Evolutionary conservation across 2,797 vertebrate genomes (phyloP), one percentile per base, ranked within the genome.

Genomic region (Sebastes diploproa): DNA sequence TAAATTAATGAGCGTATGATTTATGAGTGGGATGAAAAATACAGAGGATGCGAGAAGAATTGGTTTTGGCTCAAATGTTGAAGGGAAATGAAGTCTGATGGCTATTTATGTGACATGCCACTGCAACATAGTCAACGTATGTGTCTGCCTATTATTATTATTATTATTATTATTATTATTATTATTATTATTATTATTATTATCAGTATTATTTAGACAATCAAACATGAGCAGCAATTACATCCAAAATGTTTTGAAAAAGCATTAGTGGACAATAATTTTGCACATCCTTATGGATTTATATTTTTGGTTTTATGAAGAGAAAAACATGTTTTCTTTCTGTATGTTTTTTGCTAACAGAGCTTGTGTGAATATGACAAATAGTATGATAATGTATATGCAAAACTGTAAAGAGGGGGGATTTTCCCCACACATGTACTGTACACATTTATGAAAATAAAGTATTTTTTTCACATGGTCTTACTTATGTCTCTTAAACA

Each of bases 391-490:
- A 62, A 85, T 90, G 87, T 90, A 89, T 93, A 94, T 88, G 92
- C 91, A 93, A 92, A 69, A 75, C 84, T 91, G 81, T 87, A 91
- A 91, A 86, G 74, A 71, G 18, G 75, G 77, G 86, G 75, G 32
- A 20, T 62, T 42, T 61, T 14, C 73, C 74, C 82, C 67, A 84
- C 77, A 92, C 73, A 89, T 93, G 92, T 94, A 94, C 88, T 94
- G 92, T 94, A 94, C 88, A 93, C 80, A 94, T 94, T 95, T 95
- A 91, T 92, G 87, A 91, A 88, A 95, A 94, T 95, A 95, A 96
- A 96, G 80, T 95, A 95, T 95, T 95, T 95, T 95, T 96, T 94
- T 89, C 89, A 93, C 74, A 85, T 84, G 29, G 29, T 69, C 36
- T 77, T 62, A 13, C 20, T 60, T 12, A 67, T 56, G 27, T 64